Base-by-base conservation (phyloP, 2,888 invertebrate genomes). In the Andrena dorsata region DNA sequence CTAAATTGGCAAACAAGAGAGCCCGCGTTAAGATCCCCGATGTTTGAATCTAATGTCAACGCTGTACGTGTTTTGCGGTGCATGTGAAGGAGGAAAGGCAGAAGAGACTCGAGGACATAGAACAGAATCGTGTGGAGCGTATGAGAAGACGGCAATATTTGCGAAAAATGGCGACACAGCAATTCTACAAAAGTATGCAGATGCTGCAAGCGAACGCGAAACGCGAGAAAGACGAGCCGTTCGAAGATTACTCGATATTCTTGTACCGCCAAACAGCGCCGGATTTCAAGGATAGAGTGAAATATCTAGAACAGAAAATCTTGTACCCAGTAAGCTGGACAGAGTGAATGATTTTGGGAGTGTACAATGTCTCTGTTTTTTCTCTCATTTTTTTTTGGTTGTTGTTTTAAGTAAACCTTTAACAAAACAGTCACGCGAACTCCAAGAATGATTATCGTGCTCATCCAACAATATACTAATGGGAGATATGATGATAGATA, bases 181-280 rank as follows among this genome's bases (percentile, higher is more conserved):
- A 97, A 91, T 97, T 98, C 94, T 95, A 96, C 94, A 97, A 97
- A 94, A 98, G 97, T 93, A 95, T 98, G 94, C 97, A 97, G 94
- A 97, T 98, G 97, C 94, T 98, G 90, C 97, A 97, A 90, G 96
- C 96, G 2, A 97, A 97, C 93, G 96, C 96, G 65, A 95, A 96
- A 82, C 94, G 95, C 86, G 95, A 95, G 64, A 94, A 95, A 70
- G 95, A 96, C 66, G 95, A 96, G 35, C 96, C 97, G 80, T 96
- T 97, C 91, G 97, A 97, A 94, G 97, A 98, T 94, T 97, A 97
- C 94, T 97, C 97, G 32, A 95, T 98, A 91, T 97, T 97, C 94
- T 95, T 98, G 91, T 98, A 98, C 94, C 95, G 98, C 70, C 97
- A 97, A 94, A 97, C 96, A 76, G 98, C 98, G 20, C 97, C 97